These are phyloP conservation scores for Pipistrellus pygmaeus DNA, from an alignment of 2,797 vertebrate species.

Conservation along the genomic window DNA sequence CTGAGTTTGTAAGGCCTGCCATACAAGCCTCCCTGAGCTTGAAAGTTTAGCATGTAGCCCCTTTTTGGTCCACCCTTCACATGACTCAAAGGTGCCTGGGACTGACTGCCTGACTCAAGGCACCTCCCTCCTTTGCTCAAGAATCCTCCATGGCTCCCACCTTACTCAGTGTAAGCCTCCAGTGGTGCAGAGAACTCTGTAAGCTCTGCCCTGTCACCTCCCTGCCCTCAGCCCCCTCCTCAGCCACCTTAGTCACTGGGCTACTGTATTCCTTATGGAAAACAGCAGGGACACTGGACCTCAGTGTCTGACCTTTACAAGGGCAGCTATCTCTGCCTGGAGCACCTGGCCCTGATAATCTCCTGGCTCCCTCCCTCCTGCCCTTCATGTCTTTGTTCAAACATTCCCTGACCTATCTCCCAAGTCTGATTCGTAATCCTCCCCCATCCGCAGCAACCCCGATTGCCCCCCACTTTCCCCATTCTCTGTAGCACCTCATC, in stretches of 20 bases:
- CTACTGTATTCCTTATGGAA: neutral
- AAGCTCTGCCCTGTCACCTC: neutral
- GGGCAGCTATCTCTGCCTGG: too few species aligned
- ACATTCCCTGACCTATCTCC: neutral
- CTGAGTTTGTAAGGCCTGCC: too few species aligned
- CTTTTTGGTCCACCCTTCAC: too few species aligned
- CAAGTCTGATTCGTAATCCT: neutral
- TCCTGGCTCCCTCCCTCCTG: neutral
- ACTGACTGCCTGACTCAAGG: neutral
- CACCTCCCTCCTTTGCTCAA: too few species aligned
- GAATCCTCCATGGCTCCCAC: neutral
- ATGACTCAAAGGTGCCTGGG: neutral
- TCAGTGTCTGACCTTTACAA: neutral
- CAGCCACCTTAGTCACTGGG: neutral
- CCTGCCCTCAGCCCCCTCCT: neutral
- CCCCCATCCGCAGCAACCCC: too few species aligned
- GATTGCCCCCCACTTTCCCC: neutral
- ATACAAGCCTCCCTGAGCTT: too few species aligned
- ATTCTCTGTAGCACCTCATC: neutral
- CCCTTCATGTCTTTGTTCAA: neutral
- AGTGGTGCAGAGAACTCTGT: accelerated
- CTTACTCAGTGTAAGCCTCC: neutral
- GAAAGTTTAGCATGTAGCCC: too few species aligned
- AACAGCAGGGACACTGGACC: neutral
- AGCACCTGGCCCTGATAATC: neutral